Conservation (phyloP, 2,797 vertebrate genomes). For the Cygnus olor region DNA sequence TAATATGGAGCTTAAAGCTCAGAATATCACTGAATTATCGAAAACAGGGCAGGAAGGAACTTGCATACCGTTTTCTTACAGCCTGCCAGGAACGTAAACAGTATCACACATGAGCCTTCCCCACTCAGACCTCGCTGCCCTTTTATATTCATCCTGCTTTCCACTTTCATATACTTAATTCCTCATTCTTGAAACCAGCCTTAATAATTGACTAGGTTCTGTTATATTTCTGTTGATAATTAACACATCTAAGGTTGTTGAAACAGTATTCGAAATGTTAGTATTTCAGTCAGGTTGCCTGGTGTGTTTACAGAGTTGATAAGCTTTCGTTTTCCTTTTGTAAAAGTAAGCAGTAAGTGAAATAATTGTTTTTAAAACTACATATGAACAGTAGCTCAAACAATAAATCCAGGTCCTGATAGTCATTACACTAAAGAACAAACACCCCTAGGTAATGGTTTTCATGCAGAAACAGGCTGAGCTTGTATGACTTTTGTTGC, state of each 20-base stretch:
- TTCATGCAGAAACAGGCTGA: neutral
- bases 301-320: neutral
- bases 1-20: accelerated
- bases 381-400: neutral
- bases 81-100: neutral
- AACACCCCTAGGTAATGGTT: accelerated
- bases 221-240: neutral
- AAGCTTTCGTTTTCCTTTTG: neutral
- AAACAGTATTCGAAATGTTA: neutral
- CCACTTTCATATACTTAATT: accelerated
- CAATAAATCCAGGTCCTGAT: neutral
- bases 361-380: neutral
- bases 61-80: accelerated
- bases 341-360: neutral
- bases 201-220: neutral
- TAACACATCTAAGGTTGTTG: accelerated
- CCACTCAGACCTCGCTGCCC: too few relatives aligned
- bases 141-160: accelerated
- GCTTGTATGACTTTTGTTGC: neutral
- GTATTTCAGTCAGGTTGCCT: accelerated
- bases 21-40: accelerated
- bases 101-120: accelerated
- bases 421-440: neutral
- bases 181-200: accelerated
- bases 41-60: accelerated